phyloP scores from a whole-genome alignment of 2,888 invertebrate genomes.

The Mellilla xanthometata region DNA sequence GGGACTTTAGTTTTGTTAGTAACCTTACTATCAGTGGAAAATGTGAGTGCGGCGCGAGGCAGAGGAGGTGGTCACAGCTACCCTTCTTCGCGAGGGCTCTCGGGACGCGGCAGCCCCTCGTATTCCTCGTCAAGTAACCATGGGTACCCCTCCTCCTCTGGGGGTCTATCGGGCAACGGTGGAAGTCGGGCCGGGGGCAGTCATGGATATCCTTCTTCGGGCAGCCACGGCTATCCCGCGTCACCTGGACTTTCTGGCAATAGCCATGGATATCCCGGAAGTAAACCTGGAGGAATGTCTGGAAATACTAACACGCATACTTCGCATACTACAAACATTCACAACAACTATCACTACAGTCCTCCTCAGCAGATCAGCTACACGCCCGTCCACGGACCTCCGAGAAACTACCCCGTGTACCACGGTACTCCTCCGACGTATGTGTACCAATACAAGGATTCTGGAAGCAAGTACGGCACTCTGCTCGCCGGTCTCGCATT shows the following conservation, averaged over 20 bases:
- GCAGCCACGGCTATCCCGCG: slow-evolving; percentile 37
- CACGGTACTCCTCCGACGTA: slow-evolving; percentile 63
- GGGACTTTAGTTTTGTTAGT: slow-evolving; percentile 48
- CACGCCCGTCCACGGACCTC: slow-evolving; percentile 47
- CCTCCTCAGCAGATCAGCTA: slow-evolving; percentile 68
- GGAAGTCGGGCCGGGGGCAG: slow-evolving; percentile 36
- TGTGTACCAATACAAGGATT: slow-evolving; percentile 68
- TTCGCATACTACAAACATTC: slow-evolving; percentile 47
- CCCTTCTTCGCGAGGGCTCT: slow-evolving; percentile 43
- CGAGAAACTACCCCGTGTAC: slow-evolving; percentile 63
- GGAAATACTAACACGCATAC: slow-evolving; percentile 28
- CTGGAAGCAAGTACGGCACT: slow-evolving; percentile 71
- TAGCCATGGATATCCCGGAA: slow-evolving; percentile 33
- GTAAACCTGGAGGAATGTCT: slow-evolving; percentile 22
- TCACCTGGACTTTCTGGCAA: slow-evolving; percentile 35
- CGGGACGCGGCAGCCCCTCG: slow-evolving; percentile 38
- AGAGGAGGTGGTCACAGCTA: slow-evolving; percentile 31
- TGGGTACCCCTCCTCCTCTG: slow-evolving; percentile 36
- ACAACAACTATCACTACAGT: slow-evolving; percentile 64
- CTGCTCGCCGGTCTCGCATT: slow-evolving; percentile 65
- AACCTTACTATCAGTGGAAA: slow-evolving; percentile 32
- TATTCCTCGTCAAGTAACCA: slow-evolving; percentile 43
- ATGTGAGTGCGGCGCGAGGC: slow-evolving; percentile 31
- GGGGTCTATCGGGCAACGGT: slow-evolving; percentile 39
- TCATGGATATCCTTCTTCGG: slow-evolving; percentile 23